A percentile compares a stretch with the other conserved stretches of the same genome.
Evolutionary conservation across 1,140 invertebrate species (phyloP).

Genomic region (Macrostomum lignano): DNA sequence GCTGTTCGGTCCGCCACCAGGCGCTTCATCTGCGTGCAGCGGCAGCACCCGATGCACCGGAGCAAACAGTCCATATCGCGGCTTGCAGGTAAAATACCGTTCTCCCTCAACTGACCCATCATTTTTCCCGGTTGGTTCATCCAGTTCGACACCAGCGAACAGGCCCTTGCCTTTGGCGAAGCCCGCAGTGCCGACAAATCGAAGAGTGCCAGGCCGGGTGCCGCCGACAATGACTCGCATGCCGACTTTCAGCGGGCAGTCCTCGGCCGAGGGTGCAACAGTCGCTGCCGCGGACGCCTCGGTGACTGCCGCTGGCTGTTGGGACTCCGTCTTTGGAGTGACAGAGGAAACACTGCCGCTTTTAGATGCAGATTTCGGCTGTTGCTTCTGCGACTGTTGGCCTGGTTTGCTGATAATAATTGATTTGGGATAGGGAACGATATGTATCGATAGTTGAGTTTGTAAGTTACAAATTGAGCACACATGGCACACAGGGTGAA

Average conservation of each 20-base stretch:
- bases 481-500: too few relatives aligned
- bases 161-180: constrained; percentile 60
- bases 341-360: too few relatives aligned
- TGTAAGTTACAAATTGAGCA: too few relatives aligned
- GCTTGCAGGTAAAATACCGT: constrained; percentile 61
- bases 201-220: constrained; percentile 53
- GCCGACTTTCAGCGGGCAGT: constrained; percentile 43
- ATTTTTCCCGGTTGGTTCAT: constrained; percentile 71
- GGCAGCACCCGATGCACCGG: too few relatives aligned
- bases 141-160: constrained; percentile 81
- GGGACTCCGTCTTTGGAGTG: background rate
- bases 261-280: constrained; percentile 1
- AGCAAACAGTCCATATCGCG: constrained; percentile 65
- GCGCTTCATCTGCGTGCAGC: constrained; percentile 49
- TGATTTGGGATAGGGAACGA: too few relatives aligned
- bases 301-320: constrained; percentile 1
- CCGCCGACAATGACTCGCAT: constrained; percentile 65
- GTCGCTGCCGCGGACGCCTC: background rate
- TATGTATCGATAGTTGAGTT: too few relatives aligned
- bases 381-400: too few relatives aligned
- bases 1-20: constrained; percentile 36
- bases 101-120: constrained; percentile 61
- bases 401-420: too few relatives aligned
- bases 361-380: too few relatives aligned
- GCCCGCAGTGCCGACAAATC: constrained; percentile 51